phyloP scores from a whole-genome alignment of 2,797 vertebrate species.

The Sciaenops ocellatus region DNA sequence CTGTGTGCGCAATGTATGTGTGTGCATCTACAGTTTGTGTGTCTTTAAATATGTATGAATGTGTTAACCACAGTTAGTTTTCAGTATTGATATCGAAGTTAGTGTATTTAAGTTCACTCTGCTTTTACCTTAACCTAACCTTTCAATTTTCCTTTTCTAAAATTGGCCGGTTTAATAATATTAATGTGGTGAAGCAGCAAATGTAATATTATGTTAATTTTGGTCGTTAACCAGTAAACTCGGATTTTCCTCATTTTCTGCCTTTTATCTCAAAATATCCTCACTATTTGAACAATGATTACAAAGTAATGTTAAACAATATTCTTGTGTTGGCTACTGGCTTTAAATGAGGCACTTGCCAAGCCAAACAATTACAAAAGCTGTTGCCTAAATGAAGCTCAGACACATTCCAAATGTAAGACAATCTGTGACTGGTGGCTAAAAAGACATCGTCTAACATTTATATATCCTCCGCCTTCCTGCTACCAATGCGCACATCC shows the following conservation, averaged over 20 bases:
- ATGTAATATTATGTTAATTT: conserved; percentile 26
- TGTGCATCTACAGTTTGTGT: conserved; percentile 28
- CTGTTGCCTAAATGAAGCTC: conserved; percentile 21
- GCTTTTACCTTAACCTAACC: conserved; percentile 1
- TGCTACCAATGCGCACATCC: conserved; percentile 38
- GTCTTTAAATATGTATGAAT: conserved; percentile 46
- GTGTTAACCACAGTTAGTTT: conserved; percentile 27
- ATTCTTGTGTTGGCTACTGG: not conserved
- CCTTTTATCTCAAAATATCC: not conserved
- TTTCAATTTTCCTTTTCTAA: conserved; percentile 18
- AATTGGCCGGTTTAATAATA: not conserved
- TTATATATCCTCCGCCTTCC: conserved; percentile 41
- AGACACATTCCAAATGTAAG: conserved; percentile 24
- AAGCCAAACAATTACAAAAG: conserved; percentile 28
- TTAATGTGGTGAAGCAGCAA: not conserved
- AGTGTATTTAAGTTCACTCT: conserved; percentile 20
- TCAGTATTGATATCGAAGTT: conserved; percentile 21
- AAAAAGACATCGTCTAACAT: conserved; percentile 43
- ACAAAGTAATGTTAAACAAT: conserved; percentile 2
- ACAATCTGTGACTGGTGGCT: conserved; percentile 33
- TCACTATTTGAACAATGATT: conserved; percentile 31
- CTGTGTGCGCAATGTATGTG: conserved; percentile 25
- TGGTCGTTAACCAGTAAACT: conserved; percentile 12
- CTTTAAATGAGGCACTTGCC: conserved; percentile 29
- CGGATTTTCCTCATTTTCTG: not conserved